Evolutionary conservation across 2,888 invertebrate genomes (phyloP), one percentile per base, ranked within the genome.

Genomic region (Orchesella flavescens): DNA sequence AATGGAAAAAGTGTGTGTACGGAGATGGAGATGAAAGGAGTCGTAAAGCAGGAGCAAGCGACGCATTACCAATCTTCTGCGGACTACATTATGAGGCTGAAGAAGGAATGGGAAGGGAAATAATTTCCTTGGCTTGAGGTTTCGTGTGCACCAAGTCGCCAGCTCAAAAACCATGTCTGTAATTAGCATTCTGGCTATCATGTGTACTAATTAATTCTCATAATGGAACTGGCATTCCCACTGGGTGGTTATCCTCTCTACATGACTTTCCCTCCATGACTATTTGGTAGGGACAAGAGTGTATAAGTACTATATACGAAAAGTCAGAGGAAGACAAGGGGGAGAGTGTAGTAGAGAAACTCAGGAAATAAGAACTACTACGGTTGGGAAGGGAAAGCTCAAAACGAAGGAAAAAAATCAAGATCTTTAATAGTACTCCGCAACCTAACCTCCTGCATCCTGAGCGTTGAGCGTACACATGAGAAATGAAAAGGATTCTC

Each of bases 201-300:
- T 80, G 80, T 68, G 80, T 59, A 80, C 73, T 80, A 80, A 80
- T 80, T 80, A 80, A 80, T 80, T 80, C 80, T 80, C 73, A 73
- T 80, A 80, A 80, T 80, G 57, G 72, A 34, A 53, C 46, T 73
- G 49, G 57, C 46, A 80, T 73, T 80, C 73, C 73, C 80, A 73
- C 72, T 66, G 80, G 69, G 79, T 57, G 66, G 80, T 73, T 80
- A 80, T 80, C 79, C 79, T 59, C 44, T 71, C 21, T 53, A 34
- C 34, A 34, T 34, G 34, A 34, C 34, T 34, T 34, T 34, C 34
- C 34, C 3, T 34, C 34, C 34, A n/a, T 53, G 53, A n/a, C n/a
- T 53, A 53, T n/a, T 13, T n/a, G 53, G 53, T n/a, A n/a, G 10
- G 13, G 13, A 53, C n/a, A 10, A n/a, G 53, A 2, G 53, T 7